Evolutionary conservation across 2,888 invertebrate genomes (phyloP).

Genomic region (Ornithoptera priamus): DNA sequence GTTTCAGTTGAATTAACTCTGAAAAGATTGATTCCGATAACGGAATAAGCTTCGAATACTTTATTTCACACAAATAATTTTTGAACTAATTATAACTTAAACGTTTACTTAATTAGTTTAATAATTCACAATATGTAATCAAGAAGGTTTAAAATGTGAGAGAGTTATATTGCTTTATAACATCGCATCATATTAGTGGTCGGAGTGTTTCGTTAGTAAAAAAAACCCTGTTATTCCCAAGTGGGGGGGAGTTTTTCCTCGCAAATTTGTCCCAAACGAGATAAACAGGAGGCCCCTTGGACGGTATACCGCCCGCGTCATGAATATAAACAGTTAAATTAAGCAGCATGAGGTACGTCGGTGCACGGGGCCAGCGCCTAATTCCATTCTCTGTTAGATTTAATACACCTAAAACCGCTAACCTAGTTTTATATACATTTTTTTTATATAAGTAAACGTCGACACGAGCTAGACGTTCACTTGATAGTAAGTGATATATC

Average conservation of each 20-base stretch:
- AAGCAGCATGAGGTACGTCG: slow-evolving; percentile 48
- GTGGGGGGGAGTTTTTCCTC: slow-evolving; percentile 54
- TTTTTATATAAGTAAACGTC: no score
- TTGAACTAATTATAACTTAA: background rate
- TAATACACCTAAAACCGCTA: slow-evolving; percentile 36
- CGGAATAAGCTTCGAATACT: background rate
- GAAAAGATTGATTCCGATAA: slow-evolving; percentile 41
- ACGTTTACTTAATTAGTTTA: background rate
- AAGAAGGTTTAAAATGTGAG: slow-evolving; percentile 15
- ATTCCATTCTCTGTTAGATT: slow-evolving; percentile 67
- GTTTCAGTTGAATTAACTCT: slow-evolving; percentile 51
- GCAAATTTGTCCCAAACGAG: slow-evolving; percentile 64
- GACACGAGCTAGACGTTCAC: no score
- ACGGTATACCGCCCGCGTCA: slow-evolving; percentile 57
- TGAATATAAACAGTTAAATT: slow-evolving; percentile 78
- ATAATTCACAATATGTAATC: background rate
- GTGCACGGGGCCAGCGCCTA: slow-evolving; percentile 65
- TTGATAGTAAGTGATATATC: no score
- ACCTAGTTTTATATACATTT: background rate
- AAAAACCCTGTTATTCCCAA: slow-evolving; percentile 37
- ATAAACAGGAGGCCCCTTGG: slow-evolving; percentile 60
- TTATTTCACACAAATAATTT: background rate
- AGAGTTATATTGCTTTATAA: slow-evolving; percentile 29
- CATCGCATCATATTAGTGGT: slow-evolving; percentile 22
- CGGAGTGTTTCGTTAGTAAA: slow-evolving; percentile 28